Percentiles rank a stretch among this genome's conserved stretches.
These are phyloP conservation scores for Koerneria pararmatus DNA, from an alignment of 2,888 invertebrate species.

Conservation along the genomic window DNA sequence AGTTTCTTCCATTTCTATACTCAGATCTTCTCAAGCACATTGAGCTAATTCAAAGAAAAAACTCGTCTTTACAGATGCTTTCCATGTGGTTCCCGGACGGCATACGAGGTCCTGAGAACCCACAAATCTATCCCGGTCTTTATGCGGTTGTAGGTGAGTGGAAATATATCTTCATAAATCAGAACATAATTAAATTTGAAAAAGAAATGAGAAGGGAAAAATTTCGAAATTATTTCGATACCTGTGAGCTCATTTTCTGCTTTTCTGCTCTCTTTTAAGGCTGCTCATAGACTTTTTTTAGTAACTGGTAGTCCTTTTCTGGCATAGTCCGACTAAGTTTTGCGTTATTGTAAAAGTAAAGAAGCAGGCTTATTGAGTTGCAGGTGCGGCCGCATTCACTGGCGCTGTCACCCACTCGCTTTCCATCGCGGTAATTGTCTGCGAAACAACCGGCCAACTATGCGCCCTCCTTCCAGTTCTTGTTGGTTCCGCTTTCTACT, in stretches of 20 bases:
- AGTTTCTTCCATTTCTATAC: neutral
- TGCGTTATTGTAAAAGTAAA: no score
- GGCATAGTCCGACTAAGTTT: no score
- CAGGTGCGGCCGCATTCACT: slow-evolving; percentile 77
- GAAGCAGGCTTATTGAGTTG: no score
- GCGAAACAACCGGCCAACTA: slow-evolving; percentile 97
- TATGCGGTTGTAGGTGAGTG: slow-evolving; percentile 83
- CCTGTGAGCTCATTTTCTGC: no score
- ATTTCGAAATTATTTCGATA: no score
- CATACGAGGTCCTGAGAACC: slow-evolving; percentile 73
- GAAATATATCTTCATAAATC: no score
- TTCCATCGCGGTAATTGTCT: slow-evolving; percentile 92
- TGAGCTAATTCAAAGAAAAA: slow-evolving; percentile 76
- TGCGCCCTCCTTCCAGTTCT: slow-evolving; percentile 91
- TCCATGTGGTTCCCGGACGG: slow-evolving; percentile 87
- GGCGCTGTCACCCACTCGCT: slow-evolving; percentile 96
- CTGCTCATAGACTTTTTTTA: no score
- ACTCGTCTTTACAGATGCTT: slow-evolving; percentile 67
- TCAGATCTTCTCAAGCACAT: neutral
- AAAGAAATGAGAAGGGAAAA: no score
- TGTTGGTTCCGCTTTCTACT: slow-evolving; percentile 64
- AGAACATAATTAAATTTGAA: no score
- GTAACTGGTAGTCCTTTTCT: no score
- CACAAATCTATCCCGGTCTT: slow-evolving; percentile 83
- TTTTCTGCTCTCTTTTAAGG: no score